Evolutionary conservation across 2,113 vertebrate genomes (phyloP).

Genomic region (Cyprinodon tularosa): DNA sequence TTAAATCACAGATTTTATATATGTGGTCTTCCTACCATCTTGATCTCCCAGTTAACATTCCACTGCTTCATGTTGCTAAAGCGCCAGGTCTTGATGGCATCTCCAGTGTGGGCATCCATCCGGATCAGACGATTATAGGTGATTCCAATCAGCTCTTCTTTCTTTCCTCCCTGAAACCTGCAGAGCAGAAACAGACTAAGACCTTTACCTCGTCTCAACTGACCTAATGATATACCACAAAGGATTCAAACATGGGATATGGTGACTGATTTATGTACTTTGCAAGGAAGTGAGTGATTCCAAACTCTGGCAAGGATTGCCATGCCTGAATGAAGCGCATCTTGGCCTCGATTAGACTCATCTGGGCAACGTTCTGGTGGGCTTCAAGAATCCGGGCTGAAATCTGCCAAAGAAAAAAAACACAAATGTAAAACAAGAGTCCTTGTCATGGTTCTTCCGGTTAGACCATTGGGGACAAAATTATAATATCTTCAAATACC

Average conservation of each 20-base stretch:
- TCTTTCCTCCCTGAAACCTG: conserved; percentile 96
- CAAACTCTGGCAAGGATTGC: conserved; percentile 97
- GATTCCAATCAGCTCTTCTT: conserved; percentile 96
- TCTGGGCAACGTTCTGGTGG: conserved; percentile 98
- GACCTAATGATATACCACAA: not conserved
- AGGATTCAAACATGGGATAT: not conserved
- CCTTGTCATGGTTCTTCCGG: not conserved
- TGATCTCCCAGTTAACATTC: conserved; percentile 99
- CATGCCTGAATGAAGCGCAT: conserved; percentile 98
- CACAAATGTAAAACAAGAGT: conserved; percentile 1
- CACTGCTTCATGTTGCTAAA: conserved; percentile 99
- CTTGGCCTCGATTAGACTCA: conserved; percentile 99
- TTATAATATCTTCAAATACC: conserved; percentile 33
- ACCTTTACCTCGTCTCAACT: not conserved
- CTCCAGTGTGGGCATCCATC: conserved; percentile 93
- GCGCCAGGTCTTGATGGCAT: conserved; percentile 97
- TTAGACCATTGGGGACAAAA: conserved; percentile 16
- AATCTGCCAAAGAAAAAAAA: conserved; percentile 82
- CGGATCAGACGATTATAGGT: conserved; percentile 97
- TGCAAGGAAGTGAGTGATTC: conserved; percentile 98
- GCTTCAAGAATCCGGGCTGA: conserved; percentile 95
- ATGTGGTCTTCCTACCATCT: conserved; percentile 85
- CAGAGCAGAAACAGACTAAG: not conserved
- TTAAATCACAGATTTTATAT: not conserved
- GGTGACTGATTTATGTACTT: conserved; percentile 78